Conservation (phyloP, 2,797 vertebrate genomes). For the Rhinichthys osculus region DNA sequence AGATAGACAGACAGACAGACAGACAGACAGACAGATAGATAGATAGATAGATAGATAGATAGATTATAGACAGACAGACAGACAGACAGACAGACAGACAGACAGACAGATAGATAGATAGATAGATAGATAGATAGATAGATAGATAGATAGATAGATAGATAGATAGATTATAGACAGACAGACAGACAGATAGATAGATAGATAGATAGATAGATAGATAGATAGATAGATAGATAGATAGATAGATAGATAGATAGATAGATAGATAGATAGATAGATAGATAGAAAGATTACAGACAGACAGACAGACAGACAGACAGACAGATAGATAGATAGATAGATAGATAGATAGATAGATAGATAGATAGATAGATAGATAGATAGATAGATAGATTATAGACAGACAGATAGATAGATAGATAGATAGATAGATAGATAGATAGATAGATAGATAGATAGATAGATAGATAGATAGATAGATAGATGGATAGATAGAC, state of each 20-base stretch:
- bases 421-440: neutral
- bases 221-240: neutral
- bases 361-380: neutral
- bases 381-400: neutral
- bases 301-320: neutral
- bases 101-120: neutral
- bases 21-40: no score
- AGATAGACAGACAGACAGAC: neutral
- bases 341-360: constrained; percentile 7
- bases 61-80: neutral
- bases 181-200: neutral
- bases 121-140: no score
- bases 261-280: neutral
- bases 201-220: neutral
- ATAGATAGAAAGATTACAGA: neutral
- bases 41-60: neutral
- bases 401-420: neutral
- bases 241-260: neutral
- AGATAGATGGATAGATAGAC: neutral
- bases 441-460: neutral
- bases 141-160: neutral
- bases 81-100: neutral
- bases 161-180: neutral
- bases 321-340: no score
- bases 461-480: neutral